Evolutionary conservation across 2,888 invertebrate species (phyloP).

Genomic region (Schizotus pectinicornis): DNA sequence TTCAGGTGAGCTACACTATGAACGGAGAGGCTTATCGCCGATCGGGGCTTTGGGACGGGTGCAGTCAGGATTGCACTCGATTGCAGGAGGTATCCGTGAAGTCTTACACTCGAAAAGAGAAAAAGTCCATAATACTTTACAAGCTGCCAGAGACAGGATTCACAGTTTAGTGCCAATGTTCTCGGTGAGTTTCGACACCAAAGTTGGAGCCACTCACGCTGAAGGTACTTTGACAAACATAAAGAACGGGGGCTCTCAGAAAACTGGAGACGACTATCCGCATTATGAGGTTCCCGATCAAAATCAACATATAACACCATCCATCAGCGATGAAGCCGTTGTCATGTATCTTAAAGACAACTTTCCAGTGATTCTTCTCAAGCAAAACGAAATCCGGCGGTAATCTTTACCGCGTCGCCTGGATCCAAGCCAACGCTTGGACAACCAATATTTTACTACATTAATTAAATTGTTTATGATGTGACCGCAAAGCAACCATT

Average conservation of each 20-base stretch:
- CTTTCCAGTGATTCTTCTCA: conserved; percentile 40
- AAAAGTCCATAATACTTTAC: not conserved
- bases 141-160: not conserved
- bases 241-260: conserved; percentile 8
- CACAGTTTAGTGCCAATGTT: not conserved
- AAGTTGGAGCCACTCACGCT: not conserved
- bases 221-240: not conserved
- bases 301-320: not conserved
- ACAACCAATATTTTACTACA: not conserved
- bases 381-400: conserved; percentile 41
- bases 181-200: not conserved
- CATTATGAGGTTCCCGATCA: conserved; percentile 4
- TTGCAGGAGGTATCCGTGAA: not conserved
- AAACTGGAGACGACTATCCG: conserved; percentile 2
- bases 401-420: conserved; percentile 5
- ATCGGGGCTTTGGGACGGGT: not conserved
- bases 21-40: not conserved
- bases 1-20: not conserved
- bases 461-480: too few species aligned
- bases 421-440: not conserved
- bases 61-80: not conserved
- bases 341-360: conserved; percentile 34
- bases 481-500: too few species aligned
- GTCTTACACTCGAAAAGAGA: too few species aligned
- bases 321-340: conserved; percentile 23